Base-by-base conservation (phyloP, 2,888 invertebrate genomes). In the Pristionchus maxplancki region DNA sequence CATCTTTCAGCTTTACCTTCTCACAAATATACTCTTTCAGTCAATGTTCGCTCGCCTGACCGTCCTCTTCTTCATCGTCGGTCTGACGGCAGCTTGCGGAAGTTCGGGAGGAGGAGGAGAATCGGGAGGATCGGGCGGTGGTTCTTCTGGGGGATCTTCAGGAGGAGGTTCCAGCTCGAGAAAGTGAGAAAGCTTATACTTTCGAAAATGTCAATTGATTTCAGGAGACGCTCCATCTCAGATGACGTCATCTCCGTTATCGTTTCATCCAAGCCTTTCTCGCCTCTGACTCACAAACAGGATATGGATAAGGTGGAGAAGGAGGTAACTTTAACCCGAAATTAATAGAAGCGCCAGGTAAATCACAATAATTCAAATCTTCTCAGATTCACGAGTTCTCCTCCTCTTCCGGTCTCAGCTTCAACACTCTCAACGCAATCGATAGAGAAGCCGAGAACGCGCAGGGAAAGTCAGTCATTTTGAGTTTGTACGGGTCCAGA, bases 281-380 rank as follows among this genome's bases (percentile, higher is more conserved):
- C 50, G 3, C 82, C 82, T 1, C 20, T 37, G 3, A 83, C 82
- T 1, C 82, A 83, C n/a, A 31, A 83, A 24, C 31, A 50, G 44
- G 82, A 83, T 13, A 83, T 83, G 82, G 53, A 50, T 37, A 83
- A 50, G 31, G 82, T 83, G 4, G 53, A 83, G 53, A 83, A 53
- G 34, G 53, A 83, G 50, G 82, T 83, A 44, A 44, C 11, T 11
- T 44, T 9, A 44, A 44, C 11, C 44, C 11, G 44, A 44, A 44
- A 44, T 44, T 6, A 44, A n/a, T n/a, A n/a, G n/a, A n/a, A n/a
- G n/a, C n/a, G n/a, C n/a, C n/a, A n/a, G n/a, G n/a, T n/a, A n/a
- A n/a, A n/a, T n/a, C n/a, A n/a, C n/a, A n/a, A n/a, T n/a, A n/a
- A n/a, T n/a, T n/a, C n/a, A n/a, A n/a, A 24, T 81, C 2, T 28